These are phyloP conservation scores for Atethmia centrago DNA, from an alignment of 2,888 invertebrate species.

Conservation along the genomic window DNA sequence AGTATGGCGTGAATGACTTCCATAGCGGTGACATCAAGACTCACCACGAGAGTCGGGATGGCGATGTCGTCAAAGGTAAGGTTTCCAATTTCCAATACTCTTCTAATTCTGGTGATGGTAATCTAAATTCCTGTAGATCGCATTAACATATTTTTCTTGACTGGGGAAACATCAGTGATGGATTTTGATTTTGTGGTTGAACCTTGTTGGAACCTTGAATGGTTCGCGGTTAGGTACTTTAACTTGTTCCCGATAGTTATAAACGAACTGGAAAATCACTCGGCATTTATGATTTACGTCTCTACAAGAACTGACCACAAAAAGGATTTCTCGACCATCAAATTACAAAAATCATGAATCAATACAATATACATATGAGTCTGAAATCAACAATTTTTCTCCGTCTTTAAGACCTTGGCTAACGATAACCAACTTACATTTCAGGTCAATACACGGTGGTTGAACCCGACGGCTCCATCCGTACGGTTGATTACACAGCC, in stretches of 20 bases:
- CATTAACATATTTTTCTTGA: not conserved
- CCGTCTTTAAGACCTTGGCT: not conserved
- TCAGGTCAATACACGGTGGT: conserved; percentile 88
- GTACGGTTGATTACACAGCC: conserved; percentile 89
- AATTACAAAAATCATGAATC: not conserved
- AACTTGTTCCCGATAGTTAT: not conserved
- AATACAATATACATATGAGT: not conserved
- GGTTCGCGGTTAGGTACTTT: not conserved
- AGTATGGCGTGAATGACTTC: conserved; percentile 91
- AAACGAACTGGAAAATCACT: not conserved
- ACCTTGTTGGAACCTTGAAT: too few species aligned
- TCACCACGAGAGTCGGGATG: conserved; percentile 90
- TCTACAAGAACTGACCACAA: not conserved
- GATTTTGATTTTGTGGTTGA: not conserved
- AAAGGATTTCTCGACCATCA: not conserved
- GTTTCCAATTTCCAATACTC: not conserved
- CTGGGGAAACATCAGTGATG: not conserved
- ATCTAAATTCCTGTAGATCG: too few species aligned
- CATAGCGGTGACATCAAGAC: conserved; percentile 91
- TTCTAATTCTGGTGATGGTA: not conserved
- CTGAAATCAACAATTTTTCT: not conserved
- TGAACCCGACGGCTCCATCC: conserved; percentile 88
- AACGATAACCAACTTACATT: conserved; percentile 17
- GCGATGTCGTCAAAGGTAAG: conserved; percentile 89
- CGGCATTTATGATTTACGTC: too few species aligned